Evolutionary conservation across 2,888 invertebrate species (phyloP), one percentile per base, ranked within the genome.

Genomic region (Scaptomyza tumidula): DNA sequence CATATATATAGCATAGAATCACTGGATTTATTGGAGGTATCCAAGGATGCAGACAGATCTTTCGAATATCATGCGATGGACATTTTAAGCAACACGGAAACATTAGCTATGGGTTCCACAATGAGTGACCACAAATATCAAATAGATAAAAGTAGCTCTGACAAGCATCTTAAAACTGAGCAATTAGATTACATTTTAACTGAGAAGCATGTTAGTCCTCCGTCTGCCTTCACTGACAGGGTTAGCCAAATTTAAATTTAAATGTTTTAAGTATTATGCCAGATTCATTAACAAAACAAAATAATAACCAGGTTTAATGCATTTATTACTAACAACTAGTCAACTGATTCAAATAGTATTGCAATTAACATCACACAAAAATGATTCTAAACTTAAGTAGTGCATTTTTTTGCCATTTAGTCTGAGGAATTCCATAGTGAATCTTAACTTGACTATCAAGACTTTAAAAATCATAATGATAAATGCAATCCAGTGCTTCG

Each of bases 181-280:
- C 89, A 86, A 52, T 86, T 85, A 46, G 87, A 90, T 49, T 85
- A 89, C 48, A 86, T 88, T 53, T 77, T 89, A 29, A 85, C 66
- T 56, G 88, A 89, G 35, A 90, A 90, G 55, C 91, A 90, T 70
- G 73, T 91, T 6, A 91, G 91, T 74, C 91, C 91, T 60, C 91
- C 93, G 60, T 93, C 93, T 67, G 93, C 93, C 54, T 93, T 93
- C 71, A 92, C 92, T 66, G 93, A 93, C 72, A 92, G 91, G 71
- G 66, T 68, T 48, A 70, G 67, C 33, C 53, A 78, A 73, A 49
- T 57, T 19, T 55, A 57, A 69, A 45, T 64, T 19, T 55, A 57
- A 69, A 45, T 64, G 7, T 45, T 33, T 33, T 16, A 43, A 57
- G 46, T 41, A 48, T 37, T 37, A 16, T 39, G 35, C 14, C 10